phyloP scores from a whole-genome alignment of 2,888 invertebrate genomes.

The Conistra vaccinii region DNA sequence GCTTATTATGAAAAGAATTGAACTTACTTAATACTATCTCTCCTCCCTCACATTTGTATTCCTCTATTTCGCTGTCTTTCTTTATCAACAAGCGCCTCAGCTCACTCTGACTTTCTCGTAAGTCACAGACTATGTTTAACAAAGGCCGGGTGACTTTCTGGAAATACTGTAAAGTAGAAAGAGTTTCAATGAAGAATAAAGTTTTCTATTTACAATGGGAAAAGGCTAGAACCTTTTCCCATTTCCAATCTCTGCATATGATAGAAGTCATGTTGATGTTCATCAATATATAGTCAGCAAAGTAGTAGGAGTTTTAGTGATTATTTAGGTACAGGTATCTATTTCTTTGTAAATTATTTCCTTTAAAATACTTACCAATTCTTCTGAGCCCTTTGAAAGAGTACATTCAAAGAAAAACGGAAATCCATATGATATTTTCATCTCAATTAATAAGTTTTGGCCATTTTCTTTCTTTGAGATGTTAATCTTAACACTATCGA shows the following conservation, averaged over 20 bases:
- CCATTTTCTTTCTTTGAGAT: conserved; percentile 64
- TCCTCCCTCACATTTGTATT: conserved; percentile 88
- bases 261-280: no score
- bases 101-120: conserved; percentile 84
- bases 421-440: conserved; percentile 73
- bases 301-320: no score
- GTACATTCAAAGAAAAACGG: conserved; percentile 74
- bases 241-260: not conserved
- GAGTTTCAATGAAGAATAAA: not conserved
- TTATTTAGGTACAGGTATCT: no score
- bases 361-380: conserved; percentile 74
- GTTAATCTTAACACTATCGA: conserved; percentile 70
- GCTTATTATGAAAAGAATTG: not conserved
- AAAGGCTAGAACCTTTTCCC: no score
- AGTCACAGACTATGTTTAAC: conserved; percentile 83
- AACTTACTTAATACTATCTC: conserved; percentile 85
- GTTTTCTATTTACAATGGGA: not conserved
- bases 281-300: no score
- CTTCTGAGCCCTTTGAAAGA: conserved; percentile 73
- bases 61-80: conserved; percentile 90
- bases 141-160: conserved; percentile 77
- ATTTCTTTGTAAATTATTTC: not conserved
- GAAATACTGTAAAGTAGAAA: conserved; percentile 77
- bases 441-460: conserved; percentile 65
- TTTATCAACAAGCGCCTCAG: conserved; percentile 83